Evolutionary conservation across 1,140 invertebrate species (phyloP).

Genomic region (Heliconius melpomene): DNA sequence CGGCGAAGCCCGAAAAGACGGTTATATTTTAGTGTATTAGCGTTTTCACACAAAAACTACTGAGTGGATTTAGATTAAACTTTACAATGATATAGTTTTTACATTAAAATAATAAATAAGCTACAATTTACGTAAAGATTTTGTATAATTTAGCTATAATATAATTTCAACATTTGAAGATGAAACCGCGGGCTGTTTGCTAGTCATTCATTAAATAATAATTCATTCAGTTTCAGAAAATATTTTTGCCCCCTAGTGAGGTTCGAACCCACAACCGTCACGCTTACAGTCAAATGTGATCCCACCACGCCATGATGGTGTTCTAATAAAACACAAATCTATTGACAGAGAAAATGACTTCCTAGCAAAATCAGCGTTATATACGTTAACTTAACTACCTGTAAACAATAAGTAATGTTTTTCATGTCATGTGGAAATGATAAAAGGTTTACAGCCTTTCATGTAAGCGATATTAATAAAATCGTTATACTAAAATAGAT

Average conservation of each 20-base stretch:
- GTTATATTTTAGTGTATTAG: no score
- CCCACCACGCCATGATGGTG: neutral
- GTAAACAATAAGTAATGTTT: neutral
- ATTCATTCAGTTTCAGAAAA: neutral
- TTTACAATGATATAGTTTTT: no score
- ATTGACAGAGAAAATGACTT: neutral
- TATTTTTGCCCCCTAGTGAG: neutral
- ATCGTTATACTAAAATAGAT: neutral
- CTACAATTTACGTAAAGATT: no score
- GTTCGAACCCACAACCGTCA: neutral
- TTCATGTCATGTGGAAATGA: conserved; percentile 5
- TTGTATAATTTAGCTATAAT: no score
- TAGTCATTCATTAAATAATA: no score
- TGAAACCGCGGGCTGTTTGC: no score
- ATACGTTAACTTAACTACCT: conserved; percentile 4
- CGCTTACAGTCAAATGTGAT: neutral
- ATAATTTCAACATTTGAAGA: no score
- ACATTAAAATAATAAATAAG: no score
- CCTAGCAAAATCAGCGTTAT: neutral
- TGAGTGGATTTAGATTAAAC: no score
- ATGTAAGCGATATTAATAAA: neutral
- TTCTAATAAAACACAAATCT: neutral
- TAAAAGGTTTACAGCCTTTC: neutral
- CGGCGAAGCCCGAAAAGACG: no score
- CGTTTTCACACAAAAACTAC: no score